A percentile compares a stretch with the other conserved stretches of the same genome.
phyloP scores from a whole-genome alignment of 2,888 invertebrate species.

The Pterostichus madidus region DNA sequence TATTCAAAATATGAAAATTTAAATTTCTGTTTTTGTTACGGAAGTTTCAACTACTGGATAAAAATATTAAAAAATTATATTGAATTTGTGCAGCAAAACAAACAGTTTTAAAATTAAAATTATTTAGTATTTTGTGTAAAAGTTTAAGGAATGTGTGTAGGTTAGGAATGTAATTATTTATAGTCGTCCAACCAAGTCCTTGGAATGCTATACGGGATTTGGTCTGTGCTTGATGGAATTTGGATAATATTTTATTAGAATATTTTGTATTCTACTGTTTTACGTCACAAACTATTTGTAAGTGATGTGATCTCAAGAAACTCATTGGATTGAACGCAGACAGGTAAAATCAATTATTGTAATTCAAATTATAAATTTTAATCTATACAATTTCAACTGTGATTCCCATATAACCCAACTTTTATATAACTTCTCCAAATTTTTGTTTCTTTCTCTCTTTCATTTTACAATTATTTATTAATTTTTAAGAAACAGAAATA shows the following conservation, averaged over 20 bases:
- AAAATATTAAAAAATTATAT: constrained; percentile 6
- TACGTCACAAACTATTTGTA: constrained; percentile 53
- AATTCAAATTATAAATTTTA: constrained; percentile 1
- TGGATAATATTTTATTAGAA: constrained; percentile 70
- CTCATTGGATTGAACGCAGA: constrained; percentile 41
- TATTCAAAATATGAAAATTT: constrained; percentile 55
- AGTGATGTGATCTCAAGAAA: constrained; percentile 60
- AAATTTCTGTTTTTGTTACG: not conserved
- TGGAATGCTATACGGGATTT: constrained; percentile 66
- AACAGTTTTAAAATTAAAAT: constrained; percentile 6
- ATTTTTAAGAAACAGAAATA: not conserved
- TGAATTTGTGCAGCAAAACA: not conserved
- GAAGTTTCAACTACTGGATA: constrained; percentile 33
- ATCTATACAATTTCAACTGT: not conserved
- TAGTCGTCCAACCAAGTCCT: constrained; percentile 75
- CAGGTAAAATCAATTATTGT: constrained; percentile 49
- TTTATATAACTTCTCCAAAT: constrained; percentile 28
- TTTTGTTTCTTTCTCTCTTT: not conserved
- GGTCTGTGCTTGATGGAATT: constrained; percentile 53
- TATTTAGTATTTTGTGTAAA: constrained; percentile 48
- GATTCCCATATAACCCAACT: constrained; percentile 32
- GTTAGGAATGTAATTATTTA: constrained; percentile 76
- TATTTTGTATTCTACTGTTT: constrained; percentile 59
- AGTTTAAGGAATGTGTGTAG: constrained; percentile 74
- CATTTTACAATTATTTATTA: constrained; percentile 1